Percentiles rank a stretch among this genome's conserved stretches.
Conservation (phyloP, 2,888 invertebrate genomes). For the Sesia apiformis region DNA sequence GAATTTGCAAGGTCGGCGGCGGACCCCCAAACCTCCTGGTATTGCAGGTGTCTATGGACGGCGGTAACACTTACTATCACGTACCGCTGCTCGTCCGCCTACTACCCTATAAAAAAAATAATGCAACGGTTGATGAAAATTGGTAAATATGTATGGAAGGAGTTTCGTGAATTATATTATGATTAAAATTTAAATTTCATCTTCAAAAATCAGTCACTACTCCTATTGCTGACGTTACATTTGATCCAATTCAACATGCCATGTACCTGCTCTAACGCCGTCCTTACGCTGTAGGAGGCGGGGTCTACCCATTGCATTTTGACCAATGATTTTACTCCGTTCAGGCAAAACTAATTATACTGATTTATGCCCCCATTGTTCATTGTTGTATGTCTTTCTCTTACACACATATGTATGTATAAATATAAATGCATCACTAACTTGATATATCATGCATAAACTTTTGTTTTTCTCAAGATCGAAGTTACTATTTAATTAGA, state of each 20-base stretch:
- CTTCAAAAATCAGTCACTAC: too few relatives aligned
- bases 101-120: too few relatives aligned
- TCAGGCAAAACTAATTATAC: slow-evolving; percentile 89
- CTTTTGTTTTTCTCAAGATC: slow-evolving; percentile 17
- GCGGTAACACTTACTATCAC: too few relatives aligned
- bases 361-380: slow-evolving; percentile 95
- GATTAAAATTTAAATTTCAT: too few relatives aligned
- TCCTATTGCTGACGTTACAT: slow-evolving; percentile 49
- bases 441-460: slow-evolving; percentile 28
- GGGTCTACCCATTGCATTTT: slow-evolving; percentile 69
- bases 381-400: slow-evolving; percentile 83
- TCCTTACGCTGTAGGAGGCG: slow-evolving; percentile 66
- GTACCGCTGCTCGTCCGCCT: too few relatives aligned
- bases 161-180: background rate
- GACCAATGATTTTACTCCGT: slow-evolving; percentile 79
- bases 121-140: too few relatives aligned
- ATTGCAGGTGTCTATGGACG: too few relatives aligned
- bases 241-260: slow-evolving; percentile 54
- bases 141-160: too few relatives aligned
- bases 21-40: too few relatives aligned
- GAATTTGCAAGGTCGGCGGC: too few relatives aligned
- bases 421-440: slow-evolving; percentile 31
- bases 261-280: slow-evolving; percentile 54
- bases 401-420: slow-evolving; percentile 48
- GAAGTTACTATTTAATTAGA: background rate